Evolutionary conservation across 2,113 vertebrate species (phyloP).

Genomic region (sheep (Ovis aries)): DNA sequence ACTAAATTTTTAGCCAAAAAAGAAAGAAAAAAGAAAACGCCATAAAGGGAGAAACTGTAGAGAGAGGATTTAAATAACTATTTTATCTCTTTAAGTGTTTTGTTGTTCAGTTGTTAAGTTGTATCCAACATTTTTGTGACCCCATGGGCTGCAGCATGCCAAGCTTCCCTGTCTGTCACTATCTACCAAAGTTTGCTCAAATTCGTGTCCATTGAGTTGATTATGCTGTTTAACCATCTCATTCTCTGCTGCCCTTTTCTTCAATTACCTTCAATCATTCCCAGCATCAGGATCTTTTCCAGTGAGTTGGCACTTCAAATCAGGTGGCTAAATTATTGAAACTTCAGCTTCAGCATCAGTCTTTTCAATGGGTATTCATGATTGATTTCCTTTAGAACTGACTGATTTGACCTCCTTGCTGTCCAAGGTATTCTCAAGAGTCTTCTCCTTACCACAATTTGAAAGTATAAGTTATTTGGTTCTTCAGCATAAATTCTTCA

Average conservation of each 20-base stretch:
- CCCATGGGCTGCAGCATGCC: not conserved
- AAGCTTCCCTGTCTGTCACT: not conserved
- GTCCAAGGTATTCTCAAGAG: not conserved
- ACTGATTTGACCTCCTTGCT: not conserved
- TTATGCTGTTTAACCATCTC: not conserved
- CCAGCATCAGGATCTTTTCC: not conserved
- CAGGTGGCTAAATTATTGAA: not conserved
- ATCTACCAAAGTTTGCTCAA: not conserved
- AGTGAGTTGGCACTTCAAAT: not conserved
- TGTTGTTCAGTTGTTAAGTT: not conserved
- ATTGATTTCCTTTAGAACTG: not conserved
- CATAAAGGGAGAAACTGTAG: not conserved
- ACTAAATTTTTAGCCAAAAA: not conserved
- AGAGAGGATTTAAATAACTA: not conserved
- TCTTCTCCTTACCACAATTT: not conserved
- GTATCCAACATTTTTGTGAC: not conserved
- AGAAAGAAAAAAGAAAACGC: not conserved
- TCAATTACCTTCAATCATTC: not conserved
- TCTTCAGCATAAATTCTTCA: not conserved
- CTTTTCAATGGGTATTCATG: not conserved
- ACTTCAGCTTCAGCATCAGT: not conserved
- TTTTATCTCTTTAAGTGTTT: not conserved
- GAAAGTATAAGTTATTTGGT: not conserved
- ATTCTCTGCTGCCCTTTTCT: not conserved
- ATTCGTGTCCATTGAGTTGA: not conserved